These are phyloP conservation scores for Dendrolimus punctatus DNA, from an alignment of 1,140 invertebrate species.

Conservation along the genomic window DNA sequence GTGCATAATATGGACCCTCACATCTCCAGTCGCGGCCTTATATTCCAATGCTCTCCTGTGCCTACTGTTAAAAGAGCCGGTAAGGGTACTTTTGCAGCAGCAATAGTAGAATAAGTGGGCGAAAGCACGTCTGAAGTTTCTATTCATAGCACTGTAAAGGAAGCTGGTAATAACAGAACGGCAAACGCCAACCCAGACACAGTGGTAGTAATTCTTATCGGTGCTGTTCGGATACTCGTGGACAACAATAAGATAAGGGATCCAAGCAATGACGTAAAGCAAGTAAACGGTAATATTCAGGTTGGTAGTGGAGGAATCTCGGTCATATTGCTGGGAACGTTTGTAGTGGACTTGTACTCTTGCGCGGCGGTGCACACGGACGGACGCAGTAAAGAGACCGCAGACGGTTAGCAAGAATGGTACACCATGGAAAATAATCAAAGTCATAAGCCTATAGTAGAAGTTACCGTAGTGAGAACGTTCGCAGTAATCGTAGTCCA, in stretches of 20 bases:
- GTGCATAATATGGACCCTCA: conserved; percentile 84
- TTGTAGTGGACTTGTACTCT: conserved; percentile 73
- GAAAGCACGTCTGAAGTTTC: conserved; percentile 83
- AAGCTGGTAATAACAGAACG: conserved; percentile 81
- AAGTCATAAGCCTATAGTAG: conserved; percentile 70
- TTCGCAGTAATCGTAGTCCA: conserved; percentile 77
- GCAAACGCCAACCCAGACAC: conserved; percentile 79
- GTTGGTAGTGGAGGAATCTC: conserved; percentile 76
- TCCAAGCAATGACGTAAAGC: conserved; percentile 78
- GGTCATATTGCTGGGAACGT: conserved; percentile 75
- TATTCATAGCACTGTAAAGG: conserved; percentile 77
- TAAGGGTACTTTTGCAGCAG: conserved; percentile 86
- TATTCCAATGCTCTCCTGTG: conserved; percentile 70
- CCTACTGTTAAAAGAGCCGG: conserved; percentile 71
- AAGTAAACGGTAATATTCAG: conserved; percentile 78
- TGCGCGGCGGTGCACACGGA: conserved; percentile 59
- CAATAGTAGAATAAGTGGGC: conserved; percentile 87
- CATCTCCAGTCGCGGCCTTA: conserved; percentile 75
- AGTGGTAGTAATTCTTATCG: conserved; percentile 74
- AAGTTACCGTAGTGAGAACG: conserved; percentile 58
- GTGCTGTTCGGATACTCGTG: conserved; percentile 69
- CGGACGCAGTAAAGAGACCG: conserved; percentile 62
- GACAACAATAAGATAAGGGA: conserved; percentile 76
- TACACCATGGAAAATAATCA: conserved; percentile 71
- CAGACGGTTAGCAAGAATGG: conserved; percentile 70